Conservation (phyloP, 2,888 invertebrate species). For the Drosophila lutescens region DNA sequence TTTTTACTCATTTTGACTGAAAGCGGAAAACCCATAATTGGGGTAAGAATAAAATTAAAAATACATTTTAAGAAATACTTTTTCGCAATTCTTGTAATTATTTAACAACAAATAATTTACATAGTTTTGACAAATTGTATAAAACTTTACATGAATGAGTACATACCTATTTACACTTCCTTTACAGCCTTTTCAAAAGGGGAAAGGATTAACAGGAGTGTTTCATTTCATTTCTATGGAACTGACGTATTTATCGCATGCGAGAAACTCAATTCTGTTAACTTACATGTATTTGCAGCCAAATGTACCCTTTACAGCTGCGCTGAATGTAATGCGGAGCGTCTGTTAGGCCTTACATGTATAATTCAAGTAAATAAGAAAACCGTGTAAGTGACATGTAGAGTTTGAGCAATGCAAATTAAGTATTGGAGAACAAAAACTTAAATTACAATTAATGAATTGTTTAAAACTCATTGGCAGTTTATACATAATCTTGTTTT, state of each 20-base stretch:
- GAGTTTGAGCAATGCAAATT: too few relatives aligned
- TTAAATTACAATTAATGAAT: too few relatives aligned
- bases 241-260: conserved; percentile 17
- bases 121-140: background rate
- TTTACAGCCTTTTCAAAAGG: background rate
- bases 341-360: background rate
- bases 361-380: background rate
- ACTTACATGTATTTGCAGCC: background rate
- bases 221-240: conserved; percentile 1
- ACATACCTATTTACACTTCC: background rate
- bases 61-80: too few relatives aligned
- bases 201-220: background rate
- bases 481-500: too few relatives aligned
- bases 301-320: background rate
- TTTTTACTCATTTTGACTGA: too few relatives aligned
- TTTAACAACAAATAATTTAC: background rate
- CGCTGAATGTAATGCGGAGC: conserved; percentile 1
- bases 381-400: too few relatives aligned
- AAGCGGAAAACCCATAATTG: too few relatives aligned
- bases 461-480: too few relatives aligned
- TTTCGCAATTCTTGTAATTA: too few relatives aligned
- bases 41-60: too few relatives aligned
- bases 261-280: conserved; percentile 5
- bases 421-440: too few relatives aligned
- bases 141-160: background rate